Evolutionary conservation across 1,140 invertebrate species (phyloP), one percentile per base, ranked within the genome.

Genomic region (Geopemphigus sp.): DNA sequence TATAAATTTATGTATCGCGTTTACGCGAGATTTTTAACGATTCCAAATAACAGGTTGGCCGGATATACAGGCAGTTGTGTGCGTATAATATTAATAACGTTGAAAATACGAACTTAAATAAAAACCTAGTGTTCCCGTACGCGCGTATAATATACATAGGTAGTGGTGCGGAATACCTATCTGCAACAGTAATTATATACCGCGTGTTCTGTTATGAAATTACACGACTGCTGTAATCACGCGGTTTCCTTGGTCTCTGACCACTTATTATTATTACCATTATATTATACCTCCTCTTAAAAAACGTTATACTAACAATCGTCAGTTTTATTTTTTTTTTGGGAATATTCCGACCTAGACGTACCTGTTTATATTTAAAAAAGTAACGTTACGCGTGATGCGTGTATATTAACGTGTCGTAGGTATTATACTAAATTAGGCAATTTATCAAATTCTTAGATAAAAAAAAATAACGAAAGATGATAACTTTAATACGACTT

Each of bases 41-140:
- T 70, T 50, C 24, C 66, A 70, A 70, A 70, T 70, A 50, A 70
- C 66, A 70, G 22, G 66, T 70, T 70, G 47, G 39, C 45, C 45
- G 64, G 63, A 63, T 63, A 29, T 39, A 39, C 32, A 39, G 19
- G 19, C n/a, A 15, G 64, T 15, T 14, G 22, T 24, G 61, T 68
- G 64, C 8, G 64, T 3, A 15, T 63, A 61, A 5, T 53, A 53
- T 53, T 53, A 19, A 12, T 19, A 70, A 50, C 45, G 26, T 70
- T 70, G 14, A 53, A 70, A 70, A 50, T 53, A 19, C 15, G 26
- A 10, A 70, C 17, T 70, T 3, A 39, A 39, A n/a, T n/a, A n/a
- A 39, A 39, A 39, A 24, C 15, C 19, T 22, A 5, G 6, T 53
- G 26, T 22, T 53, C 22, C 50, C n/a, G 22, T 15, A 17, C 24